Evolutionary conservation across 2,888 invertebrate species (phyloP).

Genomic region (Mythimna loreyi): DNA sequence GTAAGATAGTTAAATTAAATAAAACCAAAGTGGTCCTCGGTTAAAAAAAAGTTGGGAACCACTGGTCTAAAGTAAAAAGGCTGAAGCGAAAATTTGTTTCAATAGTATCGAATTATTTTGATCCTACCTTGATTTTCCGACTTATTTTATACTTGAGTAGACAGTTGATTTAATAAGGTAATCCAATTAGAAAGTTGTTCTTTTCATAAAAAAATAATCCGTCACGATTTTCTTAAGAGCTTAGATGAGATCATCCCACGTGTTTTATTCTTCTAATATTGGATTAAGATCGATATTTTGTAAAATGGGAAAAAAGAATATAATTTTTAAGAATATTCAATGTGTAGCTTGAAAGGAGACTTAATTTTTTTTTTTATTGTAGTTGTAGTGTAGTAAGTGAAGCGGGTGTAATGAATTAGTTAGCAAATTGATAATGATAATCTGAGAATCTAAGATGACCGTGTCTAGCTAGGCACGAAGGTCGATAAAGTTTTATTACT

Average conservation of each 20-base stretch:
- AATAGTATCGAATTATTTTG: background rate
- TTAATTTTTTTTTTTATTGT: background rate
- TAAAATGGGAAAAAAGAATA: background rate
- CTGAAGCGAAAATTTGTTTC: background rate
- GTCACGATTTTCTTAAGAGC: background rate
- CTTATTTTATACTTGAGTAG: too few species aligned
- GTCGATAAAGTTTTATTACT: background rate
- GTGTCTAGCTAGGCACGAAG: background rate
- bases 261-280: background rate
- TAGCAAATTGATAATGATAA: slow-evolving; percentile 13
- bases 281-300: background rate
- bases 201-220: background rate
- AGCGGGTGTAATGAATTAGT: slow-evolving; percentile 26
- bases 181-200: too few species aligned
- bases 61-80: too few species aligned
- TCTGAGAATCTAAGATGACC: slow-evolving; percentile 3
- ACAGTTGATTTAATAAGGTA: too few species aligned
- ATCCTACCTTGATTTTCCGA: too few species aligned
- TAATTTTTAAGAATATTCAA: background rate
- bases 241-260: background rate
- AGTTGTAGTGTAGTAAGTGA: too few species aligned
- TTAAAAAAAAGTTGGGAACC: too few species aligned
- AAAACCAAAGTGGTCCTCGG: too few species aligned
- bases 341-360: background rate
- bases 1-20: too few species aligned